Conservation (phyloP, 2,797 vertebrate species). For the Bothrops alternatus region DNA sequence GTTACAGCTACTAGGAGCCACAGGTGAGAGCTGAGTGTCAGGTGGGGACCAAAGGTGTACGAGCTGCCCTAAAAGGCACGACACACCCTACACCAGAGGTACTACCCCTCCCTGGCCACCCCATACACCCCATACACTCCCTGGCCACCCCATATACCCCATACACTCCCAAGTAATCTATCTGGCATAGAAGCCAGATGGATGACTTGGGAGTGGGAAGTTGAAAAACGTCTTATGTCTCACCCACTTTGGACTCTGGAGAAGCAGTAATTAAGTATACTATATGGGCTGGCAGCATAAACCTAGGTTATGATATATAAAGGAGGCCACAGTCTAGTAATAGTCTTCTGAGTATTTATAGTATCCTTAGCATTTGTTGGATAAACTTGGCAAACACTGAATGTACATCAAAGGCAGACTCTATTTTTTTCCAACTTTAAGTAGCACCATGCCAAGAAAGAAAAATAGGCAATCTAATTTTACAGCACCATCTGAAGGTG, state of each 20-base stretch:
- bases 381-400: background rate
- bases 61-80: no score
- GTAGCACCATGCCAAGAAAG: background rate
- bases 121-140: no score
- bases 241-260: background rate
- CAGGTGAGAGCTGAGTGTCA: no score
- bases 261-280: background rate
- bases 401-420: background rate
- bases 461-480: slow-evolving; percentile 18
- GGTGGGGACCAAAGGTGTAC: no score
- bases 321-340: background rate
- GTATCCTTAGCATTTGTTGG: fast-evolving
- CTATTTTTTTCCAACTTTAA: background rate
- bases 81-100: no score
- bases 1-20: no score
- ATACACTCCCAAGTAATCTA: no score
- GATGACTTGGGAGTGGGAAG: background rate
- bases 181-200: background rate
- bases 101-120: no score
- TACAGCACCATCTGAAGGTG: background rate
- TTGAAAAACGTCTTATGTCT: background rate
- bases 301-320: background rate
- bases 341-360: background rate
- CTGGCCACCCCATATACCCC: no score
- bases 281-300: background rate